Evolutionary conservation across 1,140 invertebrate genomes (phyloP).

Genomic region (Drosophila subobscura): DNA sequence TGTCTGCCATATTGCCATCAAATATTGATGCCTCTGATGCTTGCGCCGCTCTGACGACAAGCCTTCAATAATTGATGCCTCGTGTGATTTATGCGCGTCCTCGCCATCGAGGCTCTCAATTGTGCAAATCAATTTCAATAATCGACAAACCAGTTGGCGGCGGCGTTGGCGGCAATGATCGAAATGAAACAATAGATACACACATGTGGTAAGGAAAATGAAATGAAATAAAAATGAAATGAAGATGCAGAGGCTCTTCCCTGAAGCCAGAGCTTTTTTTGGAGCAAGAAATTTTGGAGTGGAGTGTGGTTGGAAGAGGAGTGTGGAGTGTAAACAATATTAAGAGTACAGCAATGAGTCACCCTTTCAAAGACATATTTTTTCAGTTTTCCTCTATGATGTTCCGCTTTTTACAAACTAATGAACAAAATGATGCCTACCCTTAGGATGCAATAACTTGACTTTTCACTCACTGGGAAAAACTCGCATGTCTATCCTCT

Average conservation of each 20-base stretch:
- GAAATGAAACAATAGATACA: constrained; percentile 57
- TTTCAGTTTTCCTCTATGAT: too few species aligned
- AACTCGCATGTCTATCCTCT: too few species aligned
- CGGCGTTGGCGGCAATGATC: constrained; percentile 48
- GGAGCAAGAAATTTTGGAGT: too few species aligned
- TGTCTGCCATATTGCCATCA: constrained; percentile 37
- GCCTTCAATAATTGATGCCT: constrained; percentile 74
- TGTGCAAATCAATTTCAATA: constrained; percentile 80
- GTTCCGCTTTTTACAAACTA: too few species aligned
- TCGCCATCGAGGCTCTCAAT: constrained; percentile 67
- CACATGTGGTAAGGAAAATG: constrained; percentile 20
- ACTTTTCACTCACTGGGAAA: too few species aligned
- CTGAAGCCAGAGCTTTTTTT: constrained; percentile 12
- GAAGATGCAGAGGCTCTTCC: constrained; percentile 5
- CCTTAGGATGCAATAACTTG: too few species aligned
- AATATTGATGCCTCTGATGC: constrained; percentile 51
- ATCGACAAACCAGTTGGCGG: constrained; percentile 71
- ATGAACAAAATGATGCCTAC: too few species aligned
- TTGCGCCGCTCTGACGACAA: constrained; percentile 33
- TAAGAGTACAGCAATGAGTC: too few species aligned
- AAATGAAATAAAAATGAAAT: too few species aligned
- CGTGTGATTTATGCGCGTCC: constrained; percentile 72
- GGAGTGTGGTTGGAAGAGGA: too few species aligned
- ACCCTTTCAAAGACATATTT: too few species aligned
- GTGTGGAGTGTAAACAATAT: too few species aligned